Percentiles rank a stretch among this genome's conserved stretches.
phyloP scores from a whole-genome alignment of 2,113 vertebrate genomes.

The Hucho hucho region DNA sequence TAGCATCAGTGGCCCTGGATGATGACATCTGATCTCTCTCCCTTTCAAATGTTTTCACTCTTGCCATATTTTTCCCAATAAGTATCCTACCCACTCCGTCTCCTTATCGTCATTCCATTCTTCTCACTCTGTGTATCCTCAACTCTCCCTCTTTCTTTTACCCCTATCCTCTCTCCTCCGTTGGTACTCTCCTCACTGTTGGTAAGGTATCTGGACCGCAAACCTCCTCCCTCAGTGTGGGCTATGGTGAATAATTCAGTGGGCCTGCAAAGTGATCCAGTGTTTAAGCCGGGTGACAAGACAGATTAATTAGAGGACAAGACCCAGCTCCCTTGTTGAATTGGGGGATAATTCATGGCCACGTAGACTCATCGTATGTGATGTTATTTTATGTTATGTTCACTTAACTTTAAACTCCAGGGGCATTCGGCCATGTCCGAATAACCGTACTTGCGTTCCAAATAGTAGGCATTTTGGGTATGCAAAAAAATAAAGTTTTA shows the following conservation, averaged over 20 bases:
- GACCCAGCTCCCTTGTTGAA: constrained; percentile 39
- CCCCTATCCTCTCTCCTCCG: constrained; percentile 3
- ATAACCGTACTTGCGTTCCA: too few species aligned
- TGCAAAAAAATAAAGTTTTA: too few species aligned
- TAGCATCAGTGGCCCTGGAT: constrained; percentile 33
- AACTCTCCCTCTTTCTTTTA: not conserved
- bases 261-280: constrained; percentile 65
- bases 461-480: too few species aligned
- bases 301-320: constrained; percentile 72
- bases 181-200: constrained; percentile 33
- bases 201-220: constrained; percentile 60
- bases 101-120: not conserved
- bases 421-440: too few species aligned
- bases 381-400: too few species aligned
- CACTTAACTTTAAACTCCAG: too few species aligned
- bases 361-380: not conserved
- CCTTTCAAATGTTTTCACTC: constrained; percentile 20
- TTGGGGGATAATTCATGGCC: constrained; percentile 22
- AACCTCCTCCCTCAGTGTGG: constrained; percentile 57
- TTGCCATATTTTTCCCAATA: constrained; percentile 16
- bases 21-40: constrained; percentile 50
- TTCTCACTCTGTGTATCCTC: constrained; percentile 29
- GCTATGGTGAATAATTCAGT: constrained; percentile 72
- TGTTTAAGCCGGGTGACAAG: constrained; percentile 65
- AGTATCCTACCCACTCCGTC: not conserved